Evolutionary conservation across 2,797 vertebrate species (phyloP), one percentile per base, ranked within the genome.

Genomic region (Lepilemur ruficaudatus): DNA sequence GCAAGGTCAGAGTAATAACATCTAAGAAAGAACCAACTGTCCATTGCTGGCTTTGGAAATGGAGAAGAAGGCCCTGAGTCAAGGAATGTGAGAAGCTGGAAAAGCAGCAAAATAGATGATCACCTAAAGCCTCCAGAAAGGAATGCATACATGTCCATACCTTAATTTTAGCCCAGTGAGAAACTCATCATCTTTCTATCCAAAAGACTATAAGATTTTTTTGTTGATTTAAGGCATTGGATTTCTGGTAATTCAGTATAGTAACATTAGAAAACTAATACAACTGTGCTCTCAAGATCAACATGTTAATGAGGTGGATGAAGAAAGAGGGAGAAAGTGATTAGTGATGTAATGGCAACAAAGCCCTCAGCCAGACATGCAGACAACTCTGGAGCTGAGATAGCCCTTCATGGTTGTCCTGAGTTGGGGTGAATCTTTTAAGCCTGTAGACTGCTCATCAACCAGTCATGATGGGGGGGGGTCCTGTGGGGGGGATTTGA

Each of bases 141-240:
- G 3, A 55, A 30, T 23, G 5, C 9, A 32, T n/a, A 73, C 1
- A 12, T 41, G 3, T 1, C 0, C 12, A 63, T 30, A 35, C 15
- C 32, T 65, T n/a, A 17, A 65, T 65, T 65, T 65, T 32, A 63
- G 23, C 9, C 6, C 14, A 32, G 25, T 25, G n/a, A 87, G 35
- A 83, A 79, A 61, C 7, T 38, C 17, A 73, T 5, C 14, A 38
- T 28, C 7, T 92, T 82, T 75, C 28, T 55, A 95, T 32, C 0
- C 32, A 65, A 18, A n/a, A 65, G 32, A 65, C 8, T 38, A 13
- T 59, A 32, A 65, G 41, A 75, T 11, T 55, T 32, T n/a, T 75
- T 65, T 32, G 63, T n/a, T 65, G 15, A 4, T 76, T 30, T 70
- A 48, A 59, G 82, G 43, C 18, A 25, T 20, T 55, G 23, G 4